These are phyloP conservation scores for Rhagologus leucostigma DNA, from an alignment of 2,113 vertebrate genomes.

Conservation along the genomic window DNA sequence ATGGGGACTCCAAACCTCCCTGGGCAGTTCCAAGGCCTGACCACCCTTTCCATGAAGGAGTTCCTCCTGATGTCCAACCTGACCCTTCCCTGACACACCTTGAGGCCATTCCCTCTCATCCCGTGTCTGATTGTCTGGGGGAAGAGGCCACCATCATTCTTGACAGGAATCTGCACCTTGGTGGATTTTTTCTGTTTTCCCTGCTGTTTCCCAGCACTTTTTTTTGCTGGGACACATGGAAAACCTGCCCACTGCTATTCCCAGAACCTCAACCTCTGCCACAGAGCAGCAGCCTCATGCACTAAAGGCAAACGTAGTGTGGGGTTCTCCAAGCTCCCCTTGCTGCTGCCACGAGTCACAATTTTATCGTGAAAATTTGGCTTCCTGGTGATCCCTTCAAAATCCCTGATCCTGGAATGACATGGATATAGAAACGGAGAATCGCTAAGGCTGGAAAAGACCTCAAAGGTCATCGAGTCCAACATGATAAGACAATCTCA, in stretches of 20 bases:
- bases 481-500: neutral
- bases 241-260: neutral
- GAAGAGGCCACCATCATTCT: neutral
- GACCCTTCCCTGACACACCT: neutral
- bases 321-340: neutral
- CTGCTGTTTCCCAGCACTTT: neutral
- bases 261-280: neutral
- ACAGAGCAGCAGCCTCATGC: neutral
- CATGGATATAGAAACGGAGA: fast-evolving
- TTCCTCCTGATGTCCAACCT: neutral
- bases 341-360: neutral
- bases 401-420: neutral
- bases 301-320: fast-evolving
- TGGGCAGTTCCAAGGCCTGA: neutral
- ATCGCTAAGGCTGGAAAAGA: neutral
- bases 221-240: neutral
- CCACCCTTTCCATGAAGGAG: neutral
- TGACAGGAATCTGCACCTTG: neutral
- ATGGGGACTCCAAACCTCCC: neutral
- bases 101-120: neutral
- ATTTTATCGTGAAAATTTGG: neutral
- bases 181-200: neutral
- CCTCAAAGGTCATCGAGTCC: neutral
- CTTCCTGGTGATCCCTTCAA: neutral
- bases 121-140: too few relatives aligned